Conservation (phyloP, 1,140 invertebrate species). For the Drosophila oshimai region DNA sequence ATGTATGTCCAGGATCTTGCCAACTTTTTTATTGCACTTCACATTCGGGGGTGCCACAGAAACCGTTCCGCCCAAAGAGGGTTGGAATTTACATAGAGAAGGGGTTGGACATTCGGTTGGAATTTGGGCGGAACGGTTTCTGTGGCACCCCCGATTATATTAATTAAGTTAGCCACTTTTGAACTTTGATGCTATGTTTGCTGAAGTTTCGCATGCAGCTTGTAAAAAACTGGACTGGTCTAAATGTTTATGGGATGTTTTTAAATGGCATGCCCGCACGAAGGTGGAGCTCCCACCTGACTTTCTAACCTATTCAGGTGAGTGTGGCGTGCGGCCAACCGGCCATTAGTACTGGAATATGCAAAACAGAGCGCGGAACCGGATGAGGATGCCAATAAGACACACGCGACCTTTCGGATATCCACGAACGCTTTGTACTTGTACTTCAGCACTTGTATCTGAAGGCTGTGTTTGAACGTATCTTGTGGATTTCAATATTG, state of each 20-base stretch:
- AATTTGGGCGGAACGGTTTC: too few species aligned
- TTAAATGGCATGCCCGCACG: constrained; percentile 39
- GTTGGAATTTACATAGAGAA: too few species aligned
- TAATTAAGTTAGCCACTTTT: constrained; percentile 39
- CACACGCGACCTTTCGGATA: constrained; percentile 17
- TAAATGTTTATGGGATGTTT: constrained; percentile 37
- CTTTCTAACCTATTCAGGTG: background rate
- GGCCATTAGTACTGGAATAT: constrained; percentile 35
- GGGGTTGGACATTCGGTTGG: too few species aligned
- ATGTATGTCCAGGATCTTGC: background rate
- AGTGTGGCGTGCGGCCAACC: constrained; percentile 25
- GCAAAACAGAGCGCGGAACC: constrained; percentile 33
- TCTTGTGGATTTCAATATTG: constrained; percentile 7
- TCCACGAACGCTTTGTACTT: constrained; percentile 18
- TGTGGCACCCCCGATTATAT: too few species aligned
- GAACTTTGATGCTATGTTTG: constrained; percentile 22
- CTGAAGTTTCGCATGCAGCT: constrained; percentile 33
- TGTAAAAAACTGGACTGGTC: constrained; percentile 27
- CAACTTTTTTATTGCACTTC: constrained; percentile 14
- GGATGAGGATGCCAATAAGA: constrained; percentile 40
- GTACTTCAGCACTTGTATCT: background rate
- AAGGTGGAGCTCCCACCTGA: constrained; percentile 22
- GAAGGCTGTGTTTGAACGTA: background rate
- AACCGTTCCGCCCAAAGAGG: too few species aligned
- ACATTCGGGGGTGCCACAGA: too few species aligned